Base-by-base conservation (phyloP, 2,888 invertebrate genomes). In the Caenorhabditis becei region DNA sequence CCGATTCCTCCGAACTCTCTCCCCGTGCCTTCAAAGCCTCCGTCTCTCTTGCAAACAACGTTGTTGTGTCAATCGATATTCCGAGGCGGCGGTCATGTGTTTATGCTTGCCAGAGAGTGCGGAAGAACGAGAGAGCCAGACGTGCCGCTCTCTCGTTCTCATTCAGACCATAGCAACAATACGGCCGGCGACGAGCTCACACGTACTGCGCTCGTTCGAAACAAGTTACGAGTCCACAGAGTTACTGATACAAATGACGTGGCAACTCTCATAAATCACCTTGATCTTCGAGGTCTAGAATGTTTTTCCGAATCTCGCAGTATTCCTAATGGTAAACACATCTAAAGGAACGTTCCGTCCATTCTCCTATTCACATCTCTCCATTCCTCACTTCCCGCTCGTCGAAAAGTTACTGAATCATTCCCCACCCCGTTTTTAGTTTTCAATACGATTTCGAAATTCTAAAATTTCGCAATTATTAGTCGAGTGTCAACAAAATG, bases 61-160 rank as follows among this genome's bases (percentile, higher is more conserved):
- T 44, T 47, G 58, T 44, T 14, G 24, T 16, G 44, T 51, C 35
- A 35, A 62, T 67, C 67, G 54, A 77, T 67, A 67, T 24, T 32
- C 59, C 32, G 75, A 59, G 37, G 61, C 51, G 35, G 23, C 56
- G 53, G 67, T 67, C 66, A 77, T 77, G 77, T 69, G 66, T 62
- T 66, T 77, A 54, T 61, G 49, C 32, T 28, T 24, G 10, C n/a
- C n/a, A 58, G 51, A 62, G 20, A 53, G 18, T 54, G 32, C 20
- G 20, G n/a, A 18, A 44, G 16, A 28, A 32, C n/a, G 77, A 49
- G 61, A 62, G 23, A 20, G 23, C 49, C 58, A 74, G 65, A 59
- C 11, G 47, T 5, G 8, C n/a, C 41, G 10, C 28, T 47, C 58
- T 11, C 58, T 41, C 56, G 44, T 28, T 41, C 54, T 67, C 67